Conservation (phyloP, 1,140 invertebrate species). For the Macrotrachela quadricornifera region DNA sequence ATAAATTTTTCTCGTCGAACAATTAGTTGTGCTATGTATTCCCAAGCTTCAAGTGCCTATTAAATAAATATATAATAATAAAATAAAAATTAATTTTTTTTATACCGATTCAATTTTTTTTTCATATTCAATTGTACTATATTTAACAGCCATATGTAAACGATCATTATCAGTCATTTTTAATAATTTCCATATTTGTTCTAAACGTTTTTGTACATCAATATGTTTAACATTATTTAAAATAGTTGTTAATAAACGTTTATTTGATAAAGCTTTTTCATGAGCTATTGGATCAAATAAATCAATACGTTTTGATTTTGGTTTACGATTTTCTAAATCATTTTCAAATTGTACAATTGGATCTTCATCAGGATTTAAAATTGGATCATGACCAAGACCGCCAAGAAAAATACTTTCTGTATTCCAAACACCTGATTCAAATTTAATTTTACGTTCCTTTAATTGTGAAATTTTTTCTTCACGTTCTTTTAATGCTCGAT, state of each 20-base stretch:
- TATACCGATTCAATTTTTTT: conserved; percentile 14
- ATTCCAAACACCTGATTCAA: conserved; percentile 26
- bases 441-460: conserved; percentile 19
- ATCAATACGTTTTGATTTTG: not conserved
- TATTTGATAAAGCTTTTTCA: not conserved
- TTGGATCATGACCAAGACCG: conserved; percentile 25
- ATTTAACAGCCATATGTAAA: conserved; percentile 31
- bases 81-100: not conserved
- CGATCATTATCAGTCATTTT: conserved; percentile 24
- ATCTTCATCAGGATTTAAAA: conserved; percentile 9
- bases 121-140: conserved; percentile 22
- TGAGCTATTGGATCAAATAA: not conserved
- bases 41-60: conserved; percentile 25
- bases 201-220: conserved; percentile 20
- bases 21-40: conserved; percentile 19
- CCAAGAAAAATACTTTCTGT: conserved; percentile 25
- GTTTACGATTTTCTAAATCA: not conserved
- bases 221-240: not conserved
- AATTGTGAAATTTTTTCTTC: conserved; percentile 19
- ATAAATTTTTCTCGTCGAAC: conserved; percentile 21
- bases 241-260: not conserved
- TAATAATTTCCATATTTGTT: conserved; percentile 22
- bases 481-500: conserved; percentile 13
- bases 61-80: not conserved
- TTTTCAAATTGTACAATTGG: not conserved